Evolutionary conservation across 2,797 vertebrate species (phyloP).

Genomic region (Sebastes diaconus): DNA sequence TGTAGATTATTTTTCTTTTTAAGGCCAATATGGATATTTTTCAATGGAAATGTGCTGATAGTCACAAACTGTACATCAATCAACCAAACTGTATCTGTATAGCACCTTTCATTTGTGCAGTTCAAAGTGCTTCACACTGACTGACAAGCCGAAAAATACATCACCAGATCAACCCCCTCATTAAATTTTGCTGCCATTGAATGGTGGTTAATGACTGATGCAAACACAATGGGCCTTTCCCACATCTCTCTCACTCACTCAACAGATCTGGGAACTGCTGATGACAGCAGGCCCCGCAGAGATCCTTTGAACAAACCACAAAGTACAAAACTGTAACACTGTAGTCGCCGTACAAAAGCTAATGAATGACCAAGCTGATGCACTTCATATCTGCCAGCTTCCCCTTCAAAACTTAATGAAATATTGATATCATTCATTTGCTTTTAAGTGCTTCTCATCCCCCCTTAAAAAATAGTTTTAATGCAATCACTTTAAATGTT

Average conservation of each 20-base stretch:
- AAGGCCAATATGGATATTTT: background rate
- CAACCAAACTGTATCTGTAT: too few relatives aligned
- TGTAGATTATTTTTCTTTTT: background rate
- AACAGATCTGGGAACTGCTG: slow-evolving; percentile 53
- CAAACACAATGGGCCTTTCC: slow-evolving; percentile 23
- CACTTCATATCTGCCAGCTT: background rate
- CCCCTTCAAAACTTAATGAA: background rate
- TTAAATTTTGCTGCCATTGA: background rate
- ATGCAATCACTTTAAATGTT: background rate
- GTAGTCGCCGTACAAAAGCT: slow-evolving; percentile 19
- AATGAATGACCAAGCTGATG: slow-evolving; percentile 46
- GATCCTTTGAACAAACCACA: slow-evolving; percentile 57
- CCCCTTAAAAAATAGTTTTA: background rate
- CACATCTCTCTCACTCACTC: slow-evolving; percentile 11
- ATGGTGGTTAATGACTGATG: slow-evolving; percentile 42
- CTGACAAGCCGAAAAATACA: background rate
- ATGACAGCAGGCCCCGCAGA: slow-evolving; percentile 40
- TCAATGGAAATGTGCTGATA: background rate
- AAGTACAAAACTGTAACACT: slow-evolving; percentile 50
- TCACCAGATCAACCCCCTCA: background rate
- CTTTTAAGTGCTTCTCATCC: background rate
- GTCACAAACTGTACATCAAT: background rate
- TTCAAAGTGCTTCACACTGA: too few relatives aligned
- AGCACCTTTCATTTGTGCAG: too few relatives aligned
- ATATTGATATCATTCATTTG: background rate